These are phyloP conservation scores for Dryadula phaetusa DNA, from an alignment of 2,888 invertebrate genomes.

Conservation along the genomic window DNA sequence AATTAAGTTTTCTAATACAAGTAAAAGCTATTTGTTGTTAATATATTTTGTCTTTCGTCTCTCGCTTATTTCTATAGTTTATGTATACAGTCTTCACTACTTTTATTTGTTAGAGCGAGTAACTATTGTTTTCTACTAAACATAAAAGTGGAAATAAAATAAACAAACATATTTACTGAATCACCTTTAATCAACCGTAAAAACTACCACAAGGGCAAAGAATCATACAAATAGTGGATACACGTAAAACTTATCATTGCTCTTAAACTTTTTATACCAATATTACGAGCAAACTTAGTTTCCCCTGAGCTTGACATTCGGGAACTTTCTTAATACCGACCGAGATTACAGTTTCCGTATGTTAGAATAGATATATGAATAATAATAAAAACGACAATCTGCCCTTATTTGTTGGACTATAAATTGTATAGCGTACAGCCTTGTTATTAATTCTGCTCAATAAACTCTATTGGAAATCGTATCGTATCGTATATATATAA, in stretches of 20 bases:
- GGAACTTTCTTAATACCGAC: constrained; percentile 80
- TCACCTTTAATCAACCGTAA: constrained; percentile 22
- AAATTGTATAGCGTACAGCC: constrained; percentile 70
- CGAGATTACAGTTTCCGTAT: constrained; percentile 76
- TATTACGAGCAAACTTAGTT: constrained; percentile 71
- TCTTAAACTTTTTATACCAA: constrained; percentile 71
- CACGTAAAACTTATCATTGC: constrained; percentile 68
- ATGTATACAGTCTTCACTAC: not conserved
- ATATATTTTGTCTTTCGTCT: too few relatives aligned
- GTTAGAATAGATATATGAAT: constrained; percentile 62
- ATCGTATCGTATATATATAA: constrained; percentile 43
- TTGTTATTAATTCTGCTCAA: constrained; percentile 78
- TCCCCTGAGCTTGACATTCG: constrained; percentile 71
- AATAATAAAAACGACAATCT: constrained; percentile 77
- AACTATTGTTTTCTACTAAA: not conserved
- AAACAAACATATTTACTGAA: not conserved
- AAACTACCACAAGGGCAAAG: constrained; percentile 20
- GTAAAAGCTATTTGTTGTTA: not conserved
- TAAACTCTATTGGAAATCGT: constrained; percentile 64
- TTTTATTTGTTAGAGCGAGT: not conserved
- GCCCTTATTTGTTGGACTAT: constrained; percentile 73
- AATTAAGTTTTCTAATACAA: constrained; percentile 7
- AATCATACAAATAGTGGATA: constrained; percentile 44
- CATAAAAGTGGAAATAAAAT: not conserved
- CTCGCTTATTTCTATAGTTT: too few relatives aligned